Evolutionary conservation across 2,113 vertebrate genomes (phyloP).

Genomic region (Sapayoa aenigma): DNA sequence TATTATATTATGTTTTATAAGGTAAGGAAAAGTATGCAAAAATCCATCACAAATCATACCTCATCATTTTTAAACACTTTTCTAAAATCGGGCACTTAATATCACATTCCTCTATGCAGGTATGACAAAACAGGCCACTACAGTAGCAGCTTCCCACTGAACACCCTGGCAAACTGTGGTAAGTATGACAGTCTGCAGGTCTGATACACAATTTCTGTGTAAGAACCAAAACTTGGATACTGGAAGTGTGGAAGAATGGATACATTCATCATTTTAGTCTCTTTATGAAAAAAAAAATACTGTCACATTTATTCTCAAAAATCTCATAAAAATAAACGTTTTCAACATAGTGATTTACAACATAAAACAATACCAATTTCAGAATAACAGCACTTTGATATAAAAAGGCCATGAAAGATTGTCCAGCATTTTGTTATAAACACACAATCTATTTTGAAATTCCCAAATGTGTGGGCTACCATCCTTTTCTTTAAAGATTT

Average conservation of each 20-base stretch:
- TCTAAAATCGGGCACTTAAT: not conserved
- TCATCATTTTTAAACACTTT: not conserved
- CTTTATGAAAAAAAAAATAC: not conserved
- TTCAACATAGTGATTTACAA: not conserved
- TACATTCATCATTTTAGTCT: not conserved
- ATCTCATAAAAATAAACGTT: not conserved
- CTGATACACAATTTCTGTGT: not conserved
- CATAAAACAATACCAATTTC: not conserved
- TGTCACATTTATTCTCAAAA: not conserved
- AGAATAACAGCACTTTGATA: not conserved
- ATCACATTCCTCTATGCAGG: not conserved
- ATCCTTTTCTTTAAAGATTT: not conserved
- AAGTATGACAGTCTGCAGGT: not conserved
- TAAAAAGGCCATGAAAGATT: not conserved
- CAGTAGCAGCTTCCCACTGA: not conserved
- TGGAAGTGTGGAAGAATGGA: not conserved
- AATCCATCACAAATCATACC: not conserved
- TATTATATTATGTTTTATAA: not conserved
- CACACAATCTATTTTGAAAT: not conserved
- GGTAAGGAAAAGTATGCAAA: not conserved
- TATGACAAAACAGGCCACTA: not conserved
- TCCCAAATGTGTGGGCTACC: not conserved
- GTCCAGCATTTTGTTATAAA: not conserved
- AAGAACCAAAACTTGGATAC: not conserved
- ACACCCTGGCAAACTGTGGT: not conserved